phyloP scores from a whole-genome alignment of 2,888 invertebrate genomes.

The Diadegma fenestrale region DNA sequence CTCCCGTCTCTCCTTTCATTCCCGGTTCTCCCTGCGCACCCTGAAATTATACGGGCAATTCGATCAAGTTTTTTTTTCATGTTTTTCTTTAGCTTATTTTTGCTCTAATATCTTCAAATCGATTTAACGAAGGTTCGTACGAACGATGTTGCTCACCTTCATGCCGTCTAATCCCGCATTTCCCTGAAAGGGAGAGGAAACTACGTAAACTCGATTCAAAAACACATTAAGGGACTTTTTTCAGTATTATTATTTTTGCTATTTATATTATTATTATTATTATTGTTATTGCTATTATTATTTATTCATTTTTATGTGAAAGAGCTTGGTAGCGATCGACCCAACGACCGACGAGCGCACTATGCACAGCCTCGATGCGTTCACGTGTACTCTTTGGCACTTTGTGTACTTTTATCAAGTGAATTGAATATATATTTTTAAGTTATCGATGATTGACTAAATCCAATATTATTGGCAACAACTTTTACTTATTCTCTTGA shows the following conservation, averaged over 20 bases:
- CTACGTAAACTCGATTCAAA: conserved; percentile 81
- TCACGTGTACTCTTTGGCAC: conserved; percentile 62
- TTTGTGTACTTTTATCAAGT: conserved; percentile 57
- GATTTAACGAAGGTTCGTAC: conserved; percentile 63
- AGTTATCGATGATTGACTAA: conserved; percentile 1
- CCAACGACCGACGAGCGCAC: conserved; percentile 73
- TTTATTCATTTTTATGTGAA: conserved; percentile 56
- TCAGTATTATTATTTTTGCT: too few relatives aligned
- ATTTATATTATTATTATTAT: background rate
- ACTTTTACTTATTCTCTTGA: background rate
- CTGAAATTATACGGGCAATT: conserved; percentile 85
- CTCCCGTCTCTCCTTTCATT: conserved; percentile 96
- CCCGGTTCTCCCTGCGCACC: conserved; percentile 97
- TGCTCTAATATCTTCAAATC: conserved; percentile 31
- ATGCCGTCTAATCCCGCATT: conserved; percentile 97
- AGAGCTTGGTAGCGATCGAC: conserved; percentile 63
- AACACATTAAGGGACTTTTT: conserved; percentile 61
- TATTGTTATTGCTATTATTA: conserved; percentile 43
- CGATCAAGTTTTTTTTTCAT: conserved; percentile 37
- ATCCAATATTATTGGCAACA: background rate
- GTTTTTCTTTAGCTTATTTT: conserved; percentile 1
- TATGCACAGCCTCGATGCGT: conserved; percentile 70
- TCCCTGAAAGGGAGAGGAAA: conserved; percentile 91
- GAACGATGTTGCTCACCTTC: conserved; percentile 90
- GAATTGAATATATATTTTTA: background rate